Conservation (phyloP, 2,797 vertebrate species). For the Lemur catta region DNA sequence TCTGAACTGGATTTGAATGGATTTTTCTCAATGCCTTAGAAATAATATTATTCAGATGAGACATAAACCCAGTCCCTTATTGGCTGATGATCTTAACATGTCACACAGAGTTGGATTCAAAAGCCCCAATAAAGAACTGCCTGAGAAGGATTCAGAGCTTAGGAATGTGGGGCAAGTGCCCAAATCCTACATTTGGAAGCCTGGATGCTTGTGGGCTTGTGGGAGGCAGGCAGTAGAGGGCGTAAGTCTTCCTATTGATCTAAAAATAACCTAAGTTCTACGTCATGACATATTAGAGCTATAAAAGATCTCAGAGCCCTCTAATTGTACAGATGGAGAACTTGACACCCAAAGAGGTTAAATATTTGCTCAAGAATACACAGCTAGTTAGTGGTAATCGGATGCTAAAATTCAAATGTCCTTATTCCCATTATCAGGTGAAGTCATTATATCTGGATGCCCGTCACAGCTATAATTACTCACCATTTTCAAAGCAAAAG, state of each 20-base stretch:
- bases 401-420: background rate
- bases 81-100: background rate
- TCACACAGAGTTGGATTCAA: background rate
- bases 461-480: background rate
- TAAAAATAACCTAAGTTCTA: background rate
- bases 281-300: background rate
- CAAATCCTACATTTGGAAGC: background rate
- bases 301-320: background rate
- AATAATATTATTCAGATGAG: background rate
- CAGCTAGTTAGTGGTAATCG: background rate
- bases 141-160: background rate
- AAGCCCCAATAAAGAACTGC: background rate
- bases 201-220: background rate
- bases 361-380: constrained; percentile 26
- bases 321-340: background rate
- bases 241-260: background rate
- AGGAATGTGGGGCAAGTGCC: background rate
- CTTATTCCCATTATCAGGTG: background rate
- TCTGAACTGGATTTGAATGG: background rate
- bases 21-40: background rate
- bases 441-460: background rate
- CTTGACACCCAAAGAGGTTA: background rate
- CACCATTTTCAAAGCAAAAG: constrained; percentile 30
- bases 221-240: background rate
- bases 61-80: background rate